These are phyloP conservation scores for Phymorhynchus buccinoides DNA, from an alignment of 1,140 invertebrate species.

Conservation along the genomic window DNA sequence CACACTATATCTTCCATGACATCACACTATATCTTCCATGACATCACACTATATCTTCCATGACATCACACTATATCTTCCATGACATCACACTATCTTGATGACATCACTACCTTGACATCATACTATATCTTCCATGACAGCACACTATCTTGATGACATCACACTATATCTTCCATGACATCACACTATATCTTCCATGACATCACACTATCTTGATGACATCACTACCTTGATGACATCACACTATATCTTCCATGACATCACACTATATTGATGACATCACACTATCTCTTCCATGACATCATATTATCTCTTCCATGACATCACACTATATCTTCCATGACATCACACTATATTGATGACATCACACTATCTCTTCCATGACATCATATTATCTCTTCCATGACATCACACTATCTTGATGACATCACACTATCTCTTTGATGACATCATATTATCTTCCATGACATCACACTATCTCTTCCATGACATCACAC, in stretches of 20 bases:
- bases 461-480: not conserved
- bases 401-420: not conserved
- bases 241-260: not conserved
- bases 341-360: no score
- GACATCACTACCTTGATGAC: no score
- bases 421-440: not conserved
- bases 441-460: not conserved
- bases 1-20: not conserved
- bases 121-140: no score
- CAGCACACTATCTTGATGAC: not conserved
- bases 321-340: no score
- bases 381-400: not conserved
- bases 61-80: not conserved
- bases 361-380: not conserved
- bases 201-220: not conserved
- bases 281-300: not conserved
- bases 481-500: no score
- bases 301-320: no score
- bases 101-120: no score
- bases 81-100: not conserved
- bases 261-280: not conserved
- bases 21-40: constrained; percentile 48
- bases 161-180: constrained; percentile 48
- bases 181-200: not conserved
- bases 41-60: not conserved